Conservation (phyloP, 2,113 vertebrate species). For the Salminus brasiliensis region DNA sequence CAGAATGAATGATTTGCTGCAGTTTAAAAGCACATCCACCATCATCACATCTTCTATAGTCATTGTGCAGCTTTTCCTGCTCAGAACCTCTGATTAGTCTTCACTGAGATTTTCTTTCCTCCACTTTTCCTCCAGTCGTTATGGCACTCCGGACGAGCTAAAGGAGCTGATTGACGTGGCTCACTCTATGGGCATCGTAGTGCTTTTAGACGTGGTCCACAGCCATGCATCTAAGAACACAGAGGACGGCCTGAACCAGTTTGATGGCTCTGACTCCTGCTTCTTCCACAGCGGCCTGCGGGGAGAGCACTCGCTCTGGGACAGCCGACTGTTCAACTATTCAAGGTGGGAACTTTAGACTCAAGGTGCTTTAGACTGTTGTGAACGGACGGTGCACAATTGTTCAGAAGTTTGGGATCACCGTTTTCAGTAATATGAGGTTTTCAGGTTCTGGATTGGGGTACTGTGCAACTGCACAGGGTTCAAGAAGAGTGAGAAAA, state of each 20-base stretch:
- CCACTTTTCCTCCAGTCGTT: constrained; percentile 78
- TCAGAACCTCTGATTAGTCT: background rate
- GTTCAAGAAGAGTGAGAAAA: too few relatives aligned
- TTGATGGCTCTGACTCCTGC: constrained; percentile 92
- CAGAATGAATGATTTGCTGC: too few relatives aligned
- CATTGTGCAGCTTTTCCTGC: too few relatives aligned
- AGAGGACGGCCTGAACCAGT: constrained; percentile 91
- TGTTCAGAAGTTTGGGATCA: background rate
- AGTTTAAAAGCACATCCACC: too few relatives aligned
- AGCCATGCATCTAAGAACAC: constrained; percentile 96
- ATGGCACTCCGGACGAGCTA: constrained; percentile 91
- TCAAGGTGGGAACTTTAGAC: constrained; percentile 82
- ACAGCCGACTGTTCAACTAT: constrained; percentile 93
- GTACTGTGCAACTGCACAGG: too few relatives aligned
- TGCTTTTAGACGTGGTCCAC: constrained; percentile 94
- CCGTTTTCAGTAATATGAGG: too few relatives aligned
- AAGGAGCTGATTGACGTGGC: constrained; percentile 92
- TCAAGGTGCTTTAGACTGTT: background rate
- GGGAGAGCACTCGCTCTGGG: constrained; percentile 90
- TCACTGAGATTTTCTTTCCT: background rate
- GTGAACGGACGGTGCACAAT: background rate
- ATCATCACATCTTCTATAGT: too few relatives aligned
- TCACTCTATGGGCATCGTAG: constrained; percentile 90
- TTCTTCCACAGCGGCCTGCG: constrained; percentile 90
- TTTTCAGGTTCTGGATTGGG: too few relatives aligned